A percentile compares a stretch with the other conserved stretches of the same genome.
These are phyloP conservation scores for Orestias chungarensis DNA, from an alignment of 2,797 vertebrate species.

Conservation along the genomic window DNA sequence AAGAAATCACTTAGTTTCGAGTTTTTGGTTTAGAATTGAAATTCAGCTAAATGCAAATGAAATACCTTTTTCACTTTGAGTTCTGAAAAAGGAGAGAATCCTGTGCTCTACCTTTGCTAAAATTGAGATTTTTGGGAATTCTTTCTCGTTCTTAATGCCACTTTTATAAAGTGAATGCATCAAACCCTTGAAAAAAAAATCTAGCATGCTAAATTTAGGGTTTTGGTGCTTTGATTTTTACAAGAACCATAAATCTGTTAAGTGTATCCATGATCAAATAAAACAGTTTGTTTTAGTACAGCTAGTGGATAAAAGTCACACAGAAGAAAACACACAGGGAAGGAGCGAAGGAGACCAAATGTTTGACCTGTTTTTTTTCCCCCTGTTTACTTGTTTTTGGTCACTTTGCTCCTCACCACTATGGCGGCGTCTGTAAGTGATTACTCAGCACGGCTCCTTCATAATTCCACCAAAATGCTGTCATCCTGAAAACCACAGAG, in stretches of 20 bases:
- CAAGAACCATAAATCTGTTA: not conserved
- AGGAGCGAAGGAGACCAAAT: conserved; percentile 15
- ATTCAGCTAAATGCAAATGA: not conserved
- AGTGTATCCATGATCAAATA: not conserved
- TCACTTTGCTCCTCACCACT: not conserved
- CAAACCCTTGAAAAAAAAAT: not conserved
- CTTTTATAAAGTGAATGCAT: not conserved
- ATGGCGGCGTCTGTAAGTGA: conserved; percentile 17
- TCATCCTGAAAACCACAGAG: conserved; percentile 29
- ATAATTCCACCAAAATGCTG: conserved; percentile 27
- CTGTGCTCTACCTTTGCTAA: not conserved
- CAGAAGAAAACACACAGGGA: not conserved
- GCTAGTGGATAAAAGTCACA: not conserved
- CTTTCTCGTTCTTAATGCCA: not conserved
- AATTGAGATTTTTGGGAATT: not conserved
- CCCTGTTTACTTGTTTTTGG: conserved; percentile 18
- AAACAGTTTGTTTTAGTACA: too few relatives aligned
- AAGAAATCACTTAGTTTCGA: not conserved
- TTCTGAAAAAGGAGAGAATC: not conserved
- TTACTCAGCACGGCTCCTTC: not conserved
- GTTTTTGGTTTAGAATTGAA: not conserved
- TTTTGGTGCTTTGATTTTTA: not conserved
- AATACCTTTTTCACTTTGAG: too few relatives aligned
- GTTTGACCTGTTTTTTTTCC: not conserved
- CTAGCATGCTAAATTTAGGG: not conserved